Percentiles rank a stretch among this genome's conserved stretches.
These are phyloP conservation scores for Marisa cornuarietis DNA, from an alignment of 1,140 invertebrate genomes.

Conservation along the genomic window DNA sequence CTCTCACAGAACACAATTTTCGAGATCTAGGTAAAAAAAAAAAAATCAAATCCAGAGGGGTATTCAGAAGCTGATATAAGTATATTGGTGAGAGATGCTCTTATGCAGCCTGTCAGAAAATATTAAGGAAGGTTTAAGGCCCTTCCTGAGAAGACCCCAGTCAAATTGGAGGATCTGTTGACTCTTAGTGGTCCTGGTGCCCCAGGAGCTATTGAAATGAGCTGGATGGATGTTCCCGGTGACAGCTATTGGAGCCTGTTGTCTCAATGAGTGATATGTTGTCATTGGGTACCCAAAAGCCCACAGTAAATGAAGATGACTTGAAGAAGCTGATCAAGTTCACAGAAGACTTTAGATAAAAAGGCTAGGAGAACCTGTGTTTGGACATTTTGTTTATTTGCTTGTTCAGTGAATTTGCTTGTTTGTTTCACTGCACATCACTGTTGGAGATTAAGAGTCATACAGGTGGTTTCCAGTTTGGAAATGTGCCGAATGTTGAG, in stretches of 20 bases:
- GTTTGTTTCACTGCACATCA: no score
- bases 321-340: slow-evolving; percentile 95
- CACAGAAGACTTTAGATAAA: slow-evolving; percentile 98
- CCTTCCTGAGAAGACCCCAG: slow-evolving; percentile 85
- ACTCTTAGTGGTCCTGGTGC: slow-evolving; percentile 97
- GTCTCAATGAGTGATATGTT: slow-evolving; percentile 97
- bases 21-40: slow-evolving; percentile 83
- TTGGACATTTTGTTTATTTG: neutral
- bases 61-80: slow-evolving; percentile 99
- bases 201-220: slow-evolving; percentile 94
- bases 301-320: slow-evolving; percentile 97
- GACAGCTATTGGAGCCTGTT: slow-evolving; percentile 95
- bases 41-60: no score
- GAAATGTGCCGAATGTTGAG: no score
- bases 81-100: slow-evolving; percentile 95
- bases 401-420: neutral
- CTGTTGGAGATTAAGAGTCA: no score
- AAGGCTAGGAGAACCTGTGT: slow-evolving; percentile 75
- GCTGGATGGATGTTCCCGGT: slow-evolving; percentile 93
- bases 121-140: slow-evolving; percentile 79
- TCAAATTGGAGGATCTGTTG: slow-evolving; percentile 86
- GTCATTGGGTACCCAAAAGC: slow-evolving; percentile 92
- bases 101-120: slow-evolving; percentile 99
- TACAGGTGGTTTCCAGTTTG: no score
- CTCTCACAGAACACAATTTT: slow-evolving; percentile 87